Evolutionary conservation across 2,113 vertebrate genomes (phyloP).

Genomic region (Gadus macrocephalus): DNA sequence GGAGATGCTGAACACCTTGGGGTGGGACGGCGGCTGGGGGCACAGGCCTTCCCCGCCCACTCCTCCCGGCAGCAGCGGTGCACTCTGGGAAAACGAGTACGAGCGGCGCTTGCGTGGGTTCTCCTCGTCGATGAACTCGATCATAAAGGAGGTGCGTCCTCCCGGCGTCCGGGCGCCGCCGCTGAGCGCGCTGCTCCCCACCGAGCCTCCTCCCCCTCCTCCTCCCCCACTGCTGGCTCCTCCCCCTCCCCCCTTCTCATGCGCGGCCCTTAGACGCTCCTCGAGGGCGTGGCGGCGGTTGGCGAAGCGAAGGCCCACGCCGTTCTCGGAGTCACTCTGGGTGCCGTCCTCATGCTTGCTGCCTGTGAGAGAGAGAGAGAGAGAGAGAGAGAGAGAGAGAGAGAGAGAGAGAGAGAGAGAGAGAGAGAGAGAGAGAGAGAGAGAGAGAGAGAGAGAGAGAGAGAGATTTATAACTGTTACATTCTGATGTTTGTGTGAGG

Average conservation of each 20-base stretch:
- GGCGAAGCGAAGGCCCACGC: slow-evolving; percentile 80
- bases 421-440: slow-evolving; percentile 42
- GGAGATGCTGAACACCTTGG: slow-evolving; percentile 72
- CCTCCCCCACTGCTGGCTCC: neutral
- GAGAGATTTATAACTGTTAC: neutral
- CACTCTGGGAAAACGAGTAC: slow-evolving; percentile 89
- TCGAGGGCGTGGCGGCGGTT: slow-evolving; percentile 82
- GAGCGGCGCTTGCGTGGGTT: slow-evolving; percentile 88
- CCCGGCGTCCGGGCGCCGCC: slow-evolving; percentile 47
- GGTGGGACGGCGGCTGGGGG: slow-evolving; percentile 78
- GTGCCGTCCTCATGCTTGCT: slow-evolving; percentile 98
- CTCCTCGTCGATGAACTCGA: slow-evolving; percentile 91
- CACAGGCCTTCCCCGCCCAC: slow-evolving; percentile 77
- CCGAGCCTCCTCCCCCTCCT: slow-evolving; percentile 46
- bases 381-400: slow-evolving; percentile 1
- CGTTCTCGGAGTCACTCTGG: slow-evolving; percentile 96
- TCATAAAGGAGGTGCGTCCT: slow-evolving; percentile 88
- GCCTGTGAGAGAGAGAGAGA: slow-evolving; percentile 64
- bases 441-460: slow-evolving; percentile 9
- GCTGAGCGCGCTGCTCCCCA: slow-evolving; percentile 19
- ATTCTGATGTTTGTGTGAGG: neutral
- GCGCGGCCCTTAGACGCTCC: slow-evolving; percentile 81
- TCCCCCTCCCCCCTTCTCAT: slow-evolving; percentile 50
- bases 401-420: neutral
- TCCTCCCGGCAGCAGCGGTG: slow-evolving; percentile 62